These are phyloP conservation scores for Podarcis lilfordi DNA, from an alignment of 2,797 vertebrate genomes.

Conservation along the genomic window DNA sequence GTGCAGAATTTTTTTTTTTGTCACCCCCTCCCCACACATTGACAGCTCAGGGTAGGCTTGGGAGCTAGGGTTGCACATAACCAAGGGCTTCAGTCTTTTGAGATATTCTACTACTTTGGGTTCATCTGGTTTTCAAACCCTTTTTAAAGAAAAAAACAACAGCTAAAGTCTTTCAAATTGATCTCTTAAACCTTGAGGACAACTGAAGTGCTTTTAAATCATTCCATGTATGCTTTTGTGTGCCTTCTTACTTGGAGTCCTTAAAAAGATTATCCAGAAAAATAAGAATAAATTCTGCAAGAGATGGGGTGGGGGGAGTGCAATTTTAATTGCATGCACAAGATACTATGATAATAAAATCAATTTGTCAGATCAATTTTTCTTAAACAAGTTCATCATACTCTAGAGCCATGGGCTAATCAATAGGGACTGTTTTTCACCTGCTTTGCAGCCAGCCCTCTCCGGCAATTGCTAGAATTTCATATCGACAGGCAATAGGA, in stretches of 20 bases:
- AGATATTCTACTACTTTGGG: constrained; percentile 8
- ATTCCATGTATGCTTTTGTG: not conserved
- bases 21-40: no score
- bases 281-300: constrained; percentile 26
- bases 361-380: constrained; percentile 78
- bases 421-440: constrained; percentile 80
- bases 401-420: constrained; percentile 72
- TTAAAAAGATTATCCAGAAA: constrained; percentile 18
- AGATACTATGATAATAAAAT: constrained; percentile 75
- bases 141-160: not conserved
- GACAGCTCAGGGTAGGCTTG: no score
- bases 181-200: not conserved
- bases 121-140: constrained; percentile 4
- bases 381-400: constrained; percentile 83
- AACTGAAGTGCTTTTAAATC: not conserved
- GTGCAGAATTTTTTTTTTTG: no score
- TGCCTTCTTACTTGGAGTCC: not conserved
- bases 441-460: constrained; percentile 70
- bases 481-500: constrained; percentile 75
- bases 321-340: constrained; percentile 75
- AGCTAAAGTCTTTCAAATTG: not conserved
- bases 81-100: not conserved
- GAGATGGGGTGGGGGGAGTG: constrained; percentile 53
- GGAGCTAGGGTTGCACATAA: not conserved
- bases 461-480: constrained; percentile 80